Conservation (phyloP, 2,888 invertebrate species). For the Polymixis lichenea region DNA sequence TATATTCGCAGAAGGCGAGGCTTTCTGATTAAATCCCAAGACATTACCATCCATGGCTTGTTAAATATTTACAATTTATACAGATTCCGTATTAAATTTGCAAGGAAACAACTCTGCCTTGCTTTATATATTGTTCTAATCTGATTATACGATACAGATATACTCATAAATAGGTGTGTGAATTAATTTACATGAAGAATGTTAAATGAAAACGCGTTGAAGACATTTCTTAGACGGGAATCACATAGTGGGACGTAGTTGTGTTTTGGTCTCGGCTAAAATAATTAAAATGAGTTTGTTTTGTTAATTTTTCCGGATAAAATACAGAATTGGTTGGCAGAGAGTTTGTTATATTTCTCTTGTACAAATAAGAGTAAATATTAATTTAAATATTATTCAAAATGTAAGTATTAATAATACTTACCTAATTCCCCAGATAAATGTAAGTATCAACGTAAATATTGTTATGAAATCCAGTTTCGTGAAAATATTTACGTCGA, state of each 20-base stretch:
- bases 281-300: background rate
- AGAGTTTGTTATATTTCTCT: background rate
- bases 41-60: constrained; percentile 68
- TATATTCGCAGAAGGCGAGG: constrained; percentile 65
- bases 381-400: background rate
- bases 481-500: constrained; percentile 45
- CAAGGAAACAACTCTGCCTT: constrained; percentile 58
- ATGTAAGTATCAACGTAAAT: background rate
- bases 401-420: background rate
- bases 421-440: background rate
- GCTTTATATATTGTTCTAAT: constrained; percentile 44
- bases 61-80: constrained; percentile 75
- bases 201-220: constrained; percentile 17
- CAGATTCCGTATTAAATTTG: constrained; percentile 70
- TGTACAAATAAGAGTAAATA: background rate
- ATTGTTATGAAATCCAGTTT: constrained; percentile 28
- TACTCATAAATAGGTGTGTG: constrained; percentile 31
- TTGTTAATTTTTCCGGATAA: background rate
- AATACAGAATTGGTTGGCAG: background rate
- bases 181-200: constrained; percentile 47
- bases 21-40: constrained; percentile 73
- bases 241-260: constrained; percentile 4
- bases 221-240: constrained; percentile 30
- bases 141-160: constrained; percentile 48
- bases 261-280: background rate